phyloP scores from a whole-genome alignment of 2,888 invertebrate genomes.

The Papilio demoleus region DNA sequence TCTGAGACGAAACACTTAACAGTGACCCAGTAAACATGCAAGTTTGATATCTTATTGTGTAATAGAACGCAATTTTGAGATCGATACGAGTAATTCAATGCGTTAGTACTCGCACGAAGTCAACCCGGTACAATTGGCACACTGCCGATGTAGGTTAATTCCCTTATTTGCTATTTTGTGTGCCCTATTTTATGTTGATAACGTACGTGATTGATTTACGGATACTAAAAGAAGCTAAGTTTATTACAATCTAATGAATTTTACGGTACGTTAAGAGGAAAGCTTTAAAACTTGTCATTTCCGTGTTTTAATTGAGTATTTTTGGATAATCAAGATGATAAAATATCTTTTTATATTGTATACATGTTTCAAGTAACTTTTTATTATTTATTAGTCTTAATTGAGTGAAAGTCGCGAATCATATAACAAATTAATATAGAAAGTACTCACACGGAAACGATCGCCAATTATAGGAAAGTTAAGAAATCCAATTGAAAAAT shows the following conservation, averaged over 20 bases:
- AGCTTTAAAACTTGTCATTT: not conserved
- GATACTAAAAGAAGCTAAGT: not conserved
- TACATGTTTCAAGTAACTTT: not conserved
- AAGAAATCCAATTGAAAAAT: conserved; percentile 11
- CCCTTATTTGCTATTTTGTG: conserved; percentile 20
- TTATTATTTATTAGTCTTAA: conserved; percentile 18
- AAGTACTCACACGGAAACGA: conserved; percentile 22
- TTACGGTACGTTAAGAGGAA: not conserved
- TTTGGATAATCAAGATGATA: not conserved
- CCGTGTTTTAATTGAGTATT: not conserved
- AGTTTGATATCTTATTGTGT: not conserved
- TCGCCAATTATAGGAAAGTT: conserved; percentile 25
- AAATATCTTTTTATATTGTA: not conserved
- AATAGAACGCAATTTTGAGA: not conserved
- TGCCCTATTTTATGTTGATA: conserved; percentile 13
- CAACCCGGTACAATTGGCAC: conserved; percentile 17
- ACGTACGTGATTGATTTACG: not conserved
- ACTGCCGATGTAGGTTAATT: conserved; percentile 24
- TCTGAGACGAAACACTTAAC: not conserved
- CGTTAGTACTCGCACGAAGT: conserved; percentile 15
- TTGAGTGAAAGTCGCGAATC: conserved; percentile 29
- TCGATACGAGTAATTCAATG: conserved; percentile 26
- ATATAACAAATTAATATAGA: conserved; percentile 26
- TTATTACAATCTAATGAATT: not conserved
- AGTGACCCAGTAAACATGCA: not conserved